Conservation (phyloP, 2,888 invertebrate genomes). For the Cordilura impudica region DNA sequence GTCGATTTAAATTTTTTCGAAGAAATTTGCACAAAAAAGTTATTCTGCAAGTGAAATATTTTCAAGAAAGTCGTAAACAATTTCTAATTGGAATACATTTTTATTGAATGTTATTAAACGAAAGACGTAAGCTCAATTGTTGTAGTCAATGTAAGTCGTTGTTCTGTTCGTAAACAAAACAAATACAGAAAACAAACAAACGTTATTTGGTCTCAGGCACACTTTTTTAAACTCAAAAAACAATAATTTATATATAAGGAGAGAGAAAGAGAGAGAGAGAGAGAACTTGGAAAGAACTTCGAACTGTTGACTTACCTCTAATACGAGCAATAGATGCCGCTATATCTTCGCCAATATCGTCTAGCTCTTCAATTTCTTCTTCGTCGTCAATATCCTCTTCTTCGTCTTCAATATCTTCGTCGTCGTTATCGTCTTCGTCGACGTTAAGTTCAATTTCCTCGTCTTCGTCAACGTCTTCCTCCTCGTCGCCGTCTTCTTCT, state of each 20-base stretch:
- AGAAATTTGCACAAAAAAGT: too few species aligned
- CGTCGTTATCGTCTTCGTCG: slow-evolving; percentile 70
- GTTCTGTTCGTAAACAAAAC: background rate
- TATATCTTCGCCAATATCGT: slow-evolving; percentile 65
- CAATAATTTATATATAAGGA: background rate
- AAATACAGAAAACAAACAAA: slow-evolving; percentile 6
- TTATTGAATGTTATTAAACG: too few species aligned
- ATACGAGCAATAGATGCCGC: slow-evolving; percentile 63
- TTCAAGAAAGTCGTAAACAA: too few species aligned
- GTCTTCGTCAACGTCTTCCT: slow-evolving; percentile 42
- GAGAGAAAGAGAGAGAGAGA: background rate
- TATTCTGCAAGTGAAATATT: too few species aligned
- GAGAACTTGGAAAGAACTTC: slow-evolving; percentile 11
- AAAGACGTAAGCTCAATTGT: too few species aligned
- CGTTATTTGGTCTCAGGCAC: slow-evolving; percentile 33
- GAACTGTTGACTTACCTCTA: slow-evolving; percentile 60
- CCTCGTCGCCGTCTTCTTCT: slow-evolving; percentile 70
- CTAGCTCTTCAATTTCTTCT: slow-evolving; percentile 64
- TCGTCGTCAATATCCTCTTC: slow-evolving; percentile 64
- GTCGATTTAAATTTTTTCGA: too few species aligned
- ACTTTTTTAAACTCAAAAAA: slow-evolving; percentile 5
- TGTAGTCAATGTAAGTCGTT: background rate
- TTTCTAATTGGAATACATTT: too few species aligned
- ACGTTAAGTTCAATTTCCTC: slow-evolving; percentile 66
- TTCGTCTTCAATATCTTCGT: slow-evolving; percentile 64